A percentile compares a stretch with the other conserved stretches of the same genome.
Evolutionary conservation across 2,888 invertebrate species (phyloP).

Genomic region (Nomada flava): DNA sequence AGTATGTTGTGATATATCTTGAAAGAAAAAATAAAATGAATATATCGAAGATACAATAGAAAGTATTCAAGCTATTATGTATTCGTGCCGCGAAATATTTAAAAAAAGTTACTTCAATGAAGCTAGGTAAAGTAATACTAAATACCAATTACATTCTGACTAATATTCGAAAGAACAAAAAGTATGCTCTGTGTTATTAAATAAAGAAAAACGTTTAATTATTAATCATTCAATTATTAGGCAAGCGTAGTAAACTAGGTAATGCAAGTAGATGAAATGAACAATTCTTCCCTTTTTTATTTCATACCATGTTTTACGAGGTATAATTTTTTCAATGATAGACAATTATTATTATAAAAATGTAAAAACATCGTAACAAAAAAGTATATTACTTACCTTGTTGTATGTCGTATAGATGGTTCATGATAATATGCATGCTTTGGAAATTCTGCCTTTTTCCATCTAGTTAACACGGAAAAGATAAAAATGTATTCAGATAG

Average conservation of each 20-base stretch:
- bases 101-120: background rate
- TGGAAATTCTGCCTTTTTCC: slow-evolving; percentile 27
- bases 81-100: background rate
- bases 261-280: too few species aligned
- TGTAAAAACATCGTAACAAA: background rate
- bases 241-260: too few species aligned
- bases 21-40: slow-evolving; percentile 11
- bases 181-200: too few species aligned
- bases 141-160: too few species aligned
- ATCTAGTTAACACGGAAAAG: slow-evolving; percentile 26
- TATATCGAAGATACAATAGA: background rate
- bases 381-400: slow-evolving; percentile 67
- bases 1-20: slow-evolving; percentile 54
- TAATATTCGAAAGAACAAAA: too few species aligned
- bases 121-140: too few species aligned
- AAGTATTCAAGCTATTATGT: background rate
- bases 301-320: too few species aligned
- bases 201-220: too few species aligned
- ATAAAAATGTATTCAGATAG: slow-evolving; percentile 16
- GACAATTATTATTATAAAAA: background rate
- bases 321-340: background rate
- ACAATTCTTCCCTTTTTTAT: too few species aligned
- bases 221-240: too few species aligned
- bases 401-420: slow-evolving; percentile 87
- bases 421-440: slow-evolving; percentile 71